A percentile compares a stretch with the other conserved stretches of the same genome.
These are phyloP conservation scores for Rynchops niger DNA, from an alignment of 2,113 vertebrate species.

Conservation along the genomic window DNA sequence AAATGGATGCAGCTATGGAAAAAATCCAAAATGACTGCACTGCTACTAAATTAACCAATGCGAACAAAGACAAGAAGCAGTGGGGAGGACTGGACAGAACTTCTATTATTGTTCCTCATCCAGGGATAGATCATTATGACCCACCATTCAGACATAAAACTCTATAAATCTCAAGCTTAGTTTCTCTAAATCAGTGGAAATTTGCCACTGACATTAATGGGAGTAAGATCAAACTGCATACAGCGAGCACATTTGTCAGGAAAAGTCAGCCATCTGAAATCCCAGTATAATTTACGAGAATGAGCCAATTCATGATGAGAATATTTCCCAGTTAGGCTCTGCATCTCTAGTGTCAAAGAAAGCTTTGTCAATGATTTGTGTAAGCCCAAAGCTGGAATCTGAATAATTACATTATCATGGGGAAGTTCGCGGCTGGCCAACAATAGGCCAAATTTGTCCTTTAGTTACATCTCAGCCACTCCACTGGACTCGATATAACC, in stretches of 20 bases:
- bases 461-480: background rate
- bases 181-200: conserved; percentile 59
- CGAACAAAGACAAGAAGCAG: conserved; percentile 51
- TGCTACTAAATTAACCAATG: conserved; percentile 33
- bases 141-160: conserved; percentile 54
- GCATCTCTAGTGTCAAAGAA: conserved; percentile 22
- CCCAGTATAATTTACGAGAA: conserved; percentile 55
- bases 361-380: conserved; percentile 44
- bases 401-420: background rate
- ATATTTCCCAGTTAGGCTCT: conserved; percentile 19
- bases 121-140: conserved; percentile 53
- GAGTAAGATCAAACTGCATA: conserved; percentile 56
- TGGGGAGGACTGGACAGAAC: conserved; percentile 41
- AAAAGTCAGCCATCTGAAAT: conserved; percentile 48
- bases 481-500: background rate
- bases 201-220: conserved; percentile 65
- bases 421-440: conserved; percentile 13
- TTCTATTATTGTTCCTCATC: conserved; percentile 54
- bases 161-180: conserved; percentile 53
- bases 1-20: conserved; percentile 67
- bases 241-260: conserved; percentile 52
- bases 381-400: conserved; percentile 14
- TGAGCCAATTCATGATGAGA: conserved; percentile 19
- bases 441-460: background rate
- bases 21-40: conserved; percentile 58